A percentile compares a stretch with the other conserved stretches of the same genome.
Conservation (phyloP, 2,797 vertebrate species). For the Macroramphosus scolopax region DNA sequence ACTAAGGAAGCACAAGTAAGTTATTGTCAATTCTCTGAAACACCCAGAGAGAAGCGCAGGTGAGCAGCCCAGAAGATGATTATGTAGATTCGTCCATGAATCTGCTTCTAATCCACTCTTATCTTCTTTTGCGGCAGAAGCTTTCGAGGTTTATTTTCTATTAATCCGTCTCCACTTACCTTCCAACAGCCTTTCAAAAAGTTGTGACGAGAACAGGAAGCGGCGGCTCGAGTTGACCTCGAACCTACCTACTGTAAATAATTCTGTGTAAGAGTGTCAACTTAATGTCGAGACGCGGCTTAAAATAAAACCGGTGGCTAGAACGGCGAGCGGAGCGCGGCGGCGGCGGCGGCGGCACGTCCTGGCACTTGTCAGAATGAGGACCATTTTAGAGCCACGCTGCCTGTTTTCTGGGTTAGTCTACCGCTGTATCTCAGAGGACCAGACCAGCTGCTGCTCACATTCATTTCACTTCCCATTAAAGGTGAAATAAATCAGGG, state of each 20-base stretch:
- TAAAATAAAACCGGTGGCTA: constrained; percentile 53
- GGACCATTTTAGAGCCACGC: constrained; percentile 46
- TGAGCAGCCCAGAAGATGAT: constrained; percentile 66
- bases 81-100: constrained; percentile 71
- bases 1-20: too few relatives aligned
- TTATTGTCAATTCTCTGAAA: constrained; percentile 20
- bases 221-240: too few relatives aligned
- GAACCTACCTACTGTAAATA: constrained; percentile 19
- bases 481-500: constrained; percentile 80
- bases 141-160: constrained; percentile 66
- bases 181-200: constrained; percentile 47
- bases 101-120: constrained; percentile 71
- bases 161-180: constrained; percentile 68
- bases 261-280: constrained; percentile 24
- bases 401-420: constrained; percentile 74
- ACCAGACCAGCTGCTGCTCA: constrained; percentile 76
- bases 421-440: constrained; percentile 71
- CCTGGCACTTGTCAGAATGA: constrained; percentile 43
- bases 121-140: constrained; percentile 64
- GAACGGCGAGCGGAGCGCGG: constrained; percentile 38
- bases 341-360: constrained; percentile 44
- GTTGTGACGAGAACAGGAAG: constrained; percentile 40
- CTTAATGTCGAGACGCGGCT: constrained; percentile 35
- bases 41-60: constrained; percentile 47
- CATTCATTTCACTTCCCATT: constrained; percentile 81